These are phyloP conservation scores for Macropodus opercularis DNA, from an alignment of 2,797 vertebrate genomes.

Conservation along the genomic window DNA sequence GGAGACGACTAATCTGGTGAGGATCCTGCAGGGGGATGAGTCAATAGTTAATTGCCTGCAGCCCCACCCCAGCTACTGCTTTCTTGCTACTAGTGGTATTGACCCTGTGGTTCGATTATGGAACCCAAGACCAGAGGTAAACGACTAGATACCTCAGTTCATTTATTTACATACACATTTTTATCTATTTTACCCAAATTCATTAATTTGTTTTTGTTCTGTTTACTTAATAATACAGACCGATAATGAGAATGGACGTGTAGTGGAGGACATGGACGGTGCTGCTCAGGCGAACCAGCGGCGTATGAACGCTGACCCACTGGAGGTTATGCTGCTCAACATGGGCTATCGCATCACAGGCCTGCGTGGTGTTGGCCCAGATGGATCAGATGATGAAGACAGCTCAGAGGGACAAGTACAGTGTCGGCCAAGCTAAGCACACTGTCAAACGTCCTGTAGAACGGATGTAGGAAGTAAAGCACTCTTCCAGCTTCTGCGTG, in stretches of 20 bases:
- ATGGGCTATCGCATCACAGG: constrained; percentile 99
- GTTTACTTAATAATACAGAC: constrained; percentile 76
- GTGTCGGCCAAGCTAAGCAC: constrained; percentile 94
- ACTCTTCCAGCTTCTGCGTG: constrained; percentile 60
- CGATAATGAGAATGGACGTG: constrained; percentile 89
- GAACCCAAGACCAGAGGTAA: constrained; percentile 96
- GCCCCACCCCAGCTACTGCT: constrained; percentile 98
- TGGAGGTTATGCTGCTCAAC: constrained; percentile 99
- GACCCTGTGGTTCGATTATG: constrained; percentile 96
- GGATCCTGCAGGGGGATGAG: constrained; percentile 96
- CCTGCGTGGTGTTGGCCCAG: constrained; percentile 88
- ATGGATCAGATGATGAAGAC: constrained; percentile 95
- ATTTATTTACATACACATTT: background rate
- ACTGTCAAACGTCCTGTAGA: constrained; percentile 40
- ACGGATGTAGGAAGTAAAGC: constrained; percentile 60
- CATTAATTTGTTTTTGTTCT: background rate
- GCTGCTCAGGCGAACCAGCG: constrained; percentile 97
- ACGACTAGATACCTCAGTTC: background rate
- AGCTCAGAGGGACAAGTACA: constrained; percentile 96
- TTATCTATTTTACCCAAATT: background rate
- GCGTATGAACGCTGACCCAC: constrained; percentile 96
- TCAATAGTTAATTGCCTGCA: constrained; percentile 99
- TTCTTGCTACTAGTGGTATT: constrained; percentile 96
- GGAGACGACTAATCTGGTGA: constrained; percentile 95
- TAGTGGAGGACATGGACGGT: constrained; percentile 97